These are phyloP conservation scores for Caradrina clavipalpis DNA, from an alignment of 2,888 invertebrate genomes.

Conservation along the genomic window DNA sequence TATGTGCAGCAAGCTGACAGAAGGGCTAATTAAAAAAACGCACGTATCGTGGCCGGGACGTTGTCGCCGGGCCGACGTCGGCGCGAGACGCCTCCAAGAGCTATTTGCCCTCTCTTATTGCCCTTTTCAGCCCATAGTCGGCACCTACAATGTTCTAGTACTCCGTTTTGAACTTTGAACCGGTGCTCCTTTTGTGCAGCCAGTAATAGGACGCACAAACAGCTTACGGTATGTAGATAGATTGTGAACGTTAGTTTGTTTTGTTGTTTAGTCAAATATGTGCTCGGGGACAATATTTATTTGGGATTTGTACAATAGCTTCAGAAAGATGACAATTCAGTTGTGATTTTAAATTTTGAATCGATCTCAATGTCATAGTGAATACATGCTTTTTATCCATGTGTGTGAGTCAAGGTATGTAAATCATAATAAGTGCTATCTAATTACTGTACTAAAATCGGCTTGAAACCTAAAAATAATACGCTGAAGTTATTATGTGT, in stretches of 20 bases:
- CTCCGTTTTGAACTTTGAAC: slow-evolving; percentile 56
- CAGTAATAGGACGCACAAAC: slow-evolving; percentile 49
- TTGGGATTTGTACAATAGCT: slow-evolving; percentile 24
- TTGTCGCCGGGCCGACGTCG: slow-evolving; percentile 43
- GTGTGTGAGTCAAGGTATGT: too few relatives aligned
- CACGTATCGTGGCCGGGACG: slow-evolving; percentile 60
- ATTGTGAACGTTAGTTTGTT: slow-evolving; percentile 21
- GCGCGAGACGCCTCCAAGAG: slow-evolving; percentile 57
- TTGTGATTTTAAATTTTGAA: not conserved
- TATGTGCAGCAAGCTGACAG: slow-evolving; percentile 38
- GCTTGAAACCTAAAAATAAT: not conserved
- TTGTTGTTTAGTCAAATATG: slow-evolving; percentile 34
- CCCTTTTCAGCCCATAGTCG: slow-evolving; percentile 68
- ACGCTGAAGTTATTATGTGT: not conserved
- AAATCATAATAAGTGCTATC: not conserved
- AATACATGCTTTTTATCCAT: too few relatives aligned
- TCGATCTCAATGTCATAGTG: too few relatives aligned
- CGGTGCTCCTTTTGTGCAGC: slow-evolving; percentile 45
- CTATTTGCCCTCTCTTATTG: slow-evolving; percentile 68
- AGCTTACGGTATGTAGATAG: slow-evolving; percentile 9
- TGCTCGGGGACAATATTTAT: slow-evolving; percentile 24
- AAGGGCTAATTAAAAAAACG: slow-evolving; percentile 81
- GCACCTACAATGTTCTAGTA: slow-evolving; percentile 50
- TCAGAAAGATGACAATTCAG: not conserved
- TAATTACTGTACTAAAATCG: not conserved